Evolutionary conservation across 2,797 vertebrate genomes (phyloP).

Genomic region (Menidia menidia): DNA sequence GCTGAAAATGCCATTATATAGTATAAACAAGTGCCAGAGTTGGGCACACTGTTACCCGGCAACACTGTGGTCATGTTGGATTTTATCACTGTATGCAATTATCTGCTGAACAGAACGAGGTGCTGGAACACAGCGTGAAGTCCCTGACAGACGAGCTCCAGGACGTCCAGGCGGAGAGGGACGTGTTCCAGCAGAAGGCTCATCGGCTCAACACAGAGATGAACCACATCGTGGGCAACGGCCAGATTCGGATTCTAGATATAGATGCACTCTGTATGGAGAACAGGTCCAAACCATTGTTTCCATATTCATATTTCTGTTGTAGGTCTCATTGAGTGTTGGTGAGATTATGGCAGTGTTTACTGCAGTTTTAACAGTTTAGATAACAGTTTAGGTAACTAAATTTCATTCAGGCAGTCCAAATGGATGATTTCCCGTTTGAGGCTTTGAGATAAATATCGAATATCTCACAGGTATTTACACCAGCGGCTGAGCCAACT

Average conservation of each 20-base stretch:
- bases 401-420: neutral
- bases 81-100: neutral
- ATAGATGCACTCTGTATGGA: slow-evolving; percentile 98
- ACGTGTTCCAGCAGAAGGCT: slow-evolving; percentile 94
- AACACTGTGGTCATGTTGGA: neutral
- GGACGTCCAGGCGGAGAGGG: slow-evolving; percentile 91
- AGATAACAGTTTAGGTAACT: too few species aligned
- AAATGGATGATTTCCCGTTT: neutral
- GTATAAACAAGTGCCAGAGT: neutral
- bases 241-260: slow-evolving; percentile 90
- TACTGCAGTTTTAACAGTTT: too few species aligned
- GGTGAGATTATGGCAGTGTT: too few species aligned
- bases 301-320: too few species aligned
- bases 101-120: slow-evolving; percentile 85
- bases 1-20: neutral
- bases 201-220: slow-evolving; percentile 95
- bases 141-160: slow-evolving; percentile 92
- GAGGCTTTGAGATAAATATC: neutral
- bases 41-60: too few species aligned
- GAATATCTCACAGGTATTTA: slow-evolving; percentile 87
- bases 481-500: slow-evolving; percentile 94
- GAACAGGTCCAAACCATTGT: slow-evolving; percentile 87
- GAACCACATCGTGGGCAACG: slow-evolving; percentile 92
- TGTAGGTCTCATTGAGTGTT: too few species aligned
- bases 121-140: slow-evolving; percentile 90